Percentiles rank a stretch among this genome's conserved stretches.
Conservation (phyloP, 2,888 invertebrate genomes). For the Camponotus fellah region DNA sequence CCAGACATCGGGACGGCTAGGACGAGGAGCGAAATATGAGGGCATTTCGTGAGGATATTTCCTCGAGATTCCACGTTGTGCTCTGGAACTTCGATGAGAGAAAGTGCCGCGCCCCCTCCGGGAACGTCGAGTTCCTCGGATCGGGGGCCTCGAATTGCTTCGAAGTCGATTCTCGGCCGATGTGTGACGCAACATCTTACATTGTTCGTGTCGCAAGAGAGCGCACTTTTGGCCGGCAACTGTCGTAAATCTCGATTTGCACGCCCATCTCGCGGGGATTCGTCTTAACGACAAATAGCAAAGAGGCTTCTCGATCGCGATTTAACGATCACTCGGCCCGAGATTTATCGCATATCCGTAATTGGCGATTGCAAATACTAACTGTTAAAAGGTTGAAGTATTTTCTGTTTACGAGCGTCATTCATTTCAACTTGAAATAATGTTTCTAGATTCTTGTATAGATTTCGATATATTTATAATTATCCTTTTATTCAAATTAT, state of each 20-base stretch:
- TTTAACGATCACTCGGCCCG: constrained; percentile 14
- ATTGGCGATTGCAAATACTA: constrained; percentile 4
- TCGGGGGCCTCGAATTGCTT: constrained; percentile 59
- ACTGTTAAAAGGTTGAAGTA: not conserved
- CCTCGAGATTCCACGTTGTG: constrained; percentile 32
- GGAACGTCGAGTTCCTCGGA: constrained; percentile 58
- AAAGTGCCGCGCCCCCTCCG: constrained; percentile 71
- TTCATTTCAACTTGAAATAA: not conserved
- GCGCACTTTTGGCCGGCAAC: constrained; percentile 29
- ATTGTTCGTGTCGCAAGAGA: constrained; percentile 57
- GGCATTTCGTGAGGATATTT: constrained; percentile 39
- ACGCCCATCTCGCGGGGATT: constrained; percentile 27
- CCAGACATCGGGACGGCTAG: constrained; percentile 28
- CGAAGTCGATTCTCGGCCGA: constrained; percentile 54
- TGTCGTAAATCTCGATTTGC: constrained; percentile 41
- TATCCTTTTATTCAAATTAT: not conserved
- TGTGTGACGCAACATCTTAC: constrained; percentile 61
- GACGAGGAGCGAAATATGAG: constrained; percentile 2
- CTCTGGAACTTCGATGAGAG: constrained; percentile 56
- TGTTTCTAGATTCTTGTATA: not conserved
- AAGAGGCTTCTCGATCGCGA: constrained; percentile 3
- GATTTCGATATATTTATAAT: not conserved
- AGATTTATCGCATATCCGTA: constrained; percentile 16
- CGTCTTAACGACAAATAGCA: constrained; percentile 38
- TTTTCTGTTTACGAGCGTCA: not conserved